Evolutionary conservation across 2,888 invertebrate genomes (phyloP), one percentile per base, ranked within the genome.

Genomic region (Plusia festucae): DNA sequence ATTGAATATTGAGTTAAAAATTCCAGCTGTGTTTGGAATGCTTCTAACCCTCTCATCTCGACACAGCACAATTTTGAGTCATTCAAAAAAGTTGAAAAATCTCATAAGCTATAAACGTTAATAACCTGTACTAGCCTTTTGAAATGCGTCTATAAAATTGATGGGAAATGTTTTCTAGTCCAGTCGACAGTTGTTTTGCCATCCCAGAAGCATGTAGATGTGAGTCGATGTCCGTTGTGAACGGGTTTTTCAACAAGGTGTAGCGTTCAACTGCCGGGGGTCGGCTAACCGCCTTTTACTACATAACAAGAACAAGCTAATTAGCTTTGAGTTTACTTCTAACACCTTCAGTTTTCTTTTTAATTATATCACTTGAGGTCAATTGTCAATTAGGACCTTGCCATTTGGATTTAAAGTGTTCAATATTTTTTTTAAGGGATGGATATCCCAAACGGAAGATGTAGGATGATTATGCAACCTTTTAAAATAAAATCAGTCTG

Each of bases 161-260:
- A 40, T 40, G 5, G 5, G 1, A 6, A n/a, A 34, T 34, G 40
- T 40, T 40, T 40, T 40, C 40, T 40, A 40, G 40, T 15, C 40
- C 3, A n/a, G 40, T 6, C 6, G 40, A n/a, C 40, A 40, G 40
- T n/a, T 40, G 40, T 40, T 40, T 30, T 40, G n/a, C 40, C 40
- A 40, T 40, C 40, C n/a, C n/a, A 9, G 46, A 20, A 13, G 11
- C 18, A 20, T 49, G 9, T 49, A 49, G 46, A 16, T 9, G 16
- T 44, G 13, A 34, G 46, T 20, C 46, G 20, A 20, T 49, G 46
- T 18, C 46, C 46, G 46, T 4, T 20, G 46, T 2, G 46, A 49
- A 49, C 46, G 46, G 20, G 46, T 49, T 49, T n/a, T 44, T 49
- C 18, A 49, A 49, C 20, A 49, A 49, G 18, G 18, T 49, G 46